Evolutionary conservation across 2,113 vertebrate genomes (phyloP), one percentile per base, ranked within the genome.

Genomic region (Lepidothrix coronata): DNA sequence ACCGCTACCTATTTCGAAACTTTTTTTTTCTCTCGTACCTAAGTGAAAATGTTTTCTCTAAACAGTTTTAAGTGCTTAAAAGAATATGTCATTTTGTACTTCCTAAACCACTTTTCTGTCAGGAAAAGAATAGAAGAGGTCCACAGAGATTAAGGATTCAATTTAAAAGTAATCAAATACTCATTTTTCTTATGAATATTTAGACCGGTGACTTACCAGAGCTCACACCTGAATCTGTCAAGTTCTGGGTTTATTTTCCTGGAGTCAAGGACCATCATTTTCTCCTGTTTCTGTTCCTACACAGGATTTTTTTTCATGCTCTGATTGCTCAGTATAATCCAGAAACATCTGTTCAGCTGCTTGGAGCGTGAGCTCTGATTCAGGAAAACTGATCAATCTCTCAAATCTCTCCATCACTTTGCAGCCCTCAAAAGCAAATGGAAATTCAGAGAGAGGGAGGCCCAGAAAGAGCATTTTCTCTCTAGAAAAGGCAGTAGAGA

Each of bases 101-200:
- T 84, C 31, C 48, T 78, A 75, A 93, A 31, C 19, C 11, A 19
- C 35, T 35, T 51, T 92, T 59, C 86, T 80, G 27, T 63, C 78
- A 67, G 55, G n/a, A 51, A 51, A 82, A 54, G 49, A 85, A 57
- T 14, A 6, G 37, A 55, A 77, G n/a, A 93, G 52, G 35, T 10
- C 85, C 57, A 44, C 24, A 71, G 85, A 80, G 46, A 77, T 92
- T 88, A 86, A 33, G 59, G 43, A 67, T 65, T 85, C 65, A 63
- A 74, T 92, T 89, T 88, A 72, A 88, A 91, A 91, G 79, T 49
- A 67, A 93, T 89, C 73, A 87, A 91, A 89, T 71, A 16, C 65
- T 86, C 43, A 23, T 39, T 88, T 93, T 91, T 70, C 27, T 68
- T 14, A 8, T 92, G 51, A 84, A 71, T 92, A 81, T 92, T 93